phyloP scores from a whole-genome alignment of 2,888 invertebrate species.

The Brachyptera putata region DNA sequence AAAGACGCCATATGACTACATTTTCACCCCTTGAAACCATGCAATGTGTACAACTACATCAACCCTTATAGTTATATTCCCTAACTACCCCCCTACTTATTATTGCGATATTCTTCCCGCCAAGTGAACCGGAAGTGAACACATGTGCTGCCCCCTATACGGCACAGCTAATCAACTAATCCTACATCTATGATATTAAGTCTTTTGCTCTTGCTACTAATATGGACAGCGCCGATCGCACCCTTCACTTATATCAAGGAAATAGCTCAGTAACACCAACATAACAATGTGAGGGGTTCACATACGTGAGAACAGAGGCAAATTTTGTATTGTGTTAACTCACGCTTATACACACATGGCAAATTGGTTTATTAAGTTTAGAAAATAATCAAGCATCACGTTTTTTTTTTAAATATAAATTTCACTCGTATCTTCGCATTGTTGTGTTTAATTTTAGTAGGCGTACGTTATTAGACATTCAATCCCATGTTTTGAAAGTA shows the following conservation, averaged over 20 bases:
- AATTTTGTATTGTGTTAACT: constrained; percentile 7
- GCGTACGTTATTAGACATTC: no score
- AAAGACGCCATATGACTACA: constrained; percentile 15
- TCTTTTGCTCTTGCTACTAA: constrained; percentile 1
- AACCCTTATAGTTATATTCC: constrained; percentile 29
- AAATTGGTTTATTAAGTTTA: no score
- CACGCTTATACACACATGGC: no score
- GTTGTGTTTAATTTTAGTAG: no score
- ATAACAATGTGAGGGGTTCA: background rate
- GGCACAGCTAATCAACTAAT: constrained; percentile 17
- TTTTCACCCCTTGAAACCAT: constrained; percentile 12
- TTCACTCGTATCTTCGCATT: no score
- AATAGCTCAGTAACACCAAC: constrained; percentile 9
- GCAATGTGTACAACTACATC: background rate
- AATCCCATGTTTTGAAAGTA: no score
- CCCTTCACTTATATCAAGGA: constrained; percentile 12
- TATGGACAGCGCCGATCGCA: background rate
- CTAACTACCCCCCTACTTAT: constrained; percentile 45
- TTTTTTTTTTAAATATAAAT: no score
- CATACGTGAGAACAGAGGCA: background rate
- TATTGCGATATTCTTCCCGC: constrained; percentile 45
- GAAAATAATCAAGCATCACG: no score
- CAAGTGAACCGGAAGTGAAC: constrained; percentile 46
- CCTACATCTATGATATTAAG: constrained; percentile 20
- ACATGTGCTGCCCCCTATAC: constrained; percentile 5